Evolutionary conservation across 2,888 invertebrate genomes (phyloP).

Genomic region (Cephus spinipes): DNA sequence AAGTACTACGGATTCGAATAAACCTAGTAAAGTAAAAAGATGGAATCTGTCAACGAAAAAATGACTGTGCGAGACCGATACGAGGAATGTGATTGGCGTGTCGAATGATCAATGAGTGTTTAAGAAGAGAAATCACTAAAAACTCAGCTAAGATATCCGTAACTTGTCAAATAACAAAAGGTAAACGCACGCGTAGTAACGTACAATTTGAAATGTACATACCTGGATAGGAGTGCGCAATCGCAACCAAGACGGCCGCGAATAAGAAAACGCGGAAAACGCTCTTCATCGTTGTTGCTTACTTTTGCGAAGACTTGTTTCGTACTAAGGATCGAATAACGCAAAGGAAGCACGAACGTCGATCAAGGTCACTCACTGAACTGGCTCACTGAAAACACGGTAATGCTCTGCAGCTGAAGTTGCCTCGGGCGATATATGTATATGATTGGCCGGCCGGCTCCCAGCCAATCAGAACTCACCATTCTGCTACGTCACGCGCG

Average conservation of each 20-base stretch:
- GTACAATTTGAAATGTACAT: constrained; percentile 33
- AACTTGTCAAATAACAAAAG: neutral
- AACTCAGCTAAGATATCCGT: neutral
- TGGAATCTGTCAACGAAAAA: neutral
- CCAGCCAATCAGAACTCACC: constrained; percentile 28
- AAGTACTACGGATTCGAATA: neutral
- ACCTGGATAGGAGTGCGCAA: constrained; percentile 53
- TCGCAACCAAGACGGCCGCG: constrained; percentile 47
- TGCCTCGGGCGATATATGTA: constrained; percentile 37
- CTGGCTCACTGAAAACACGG: constrained; percentile 51
- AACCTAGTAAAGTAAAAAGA: neutral
- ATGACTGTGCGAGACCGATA: neutral
- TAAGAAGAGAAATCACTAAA: neutral
- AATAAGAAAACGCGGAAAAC: constrained; percentile 38
- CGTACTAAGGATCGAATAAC: constrained; percentile 27
- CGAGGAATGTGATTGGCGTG: neutral
- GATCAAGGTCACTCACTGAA: constrained; percentile 50
- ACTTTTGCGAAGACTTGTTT: constrained; percentile 35
- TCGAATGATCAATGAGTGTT: neutral
- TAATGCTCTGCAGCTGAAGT: constrained; percentile 40
- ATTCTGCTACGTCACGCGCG: constrained; percentile 8
- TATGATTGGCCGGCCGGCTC: constrained; percentile 20
- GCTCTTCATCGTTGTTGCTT: constrained; percentile 35
- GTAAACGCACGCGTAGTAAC: constrained; percentile 1
- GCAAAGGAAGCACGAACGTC: constrained; percentile 29